Evolutionary conservation across 2,113 vertebrate genomes (phyloP).

Genomic region (Pygoscelis adeliae): DNA sequence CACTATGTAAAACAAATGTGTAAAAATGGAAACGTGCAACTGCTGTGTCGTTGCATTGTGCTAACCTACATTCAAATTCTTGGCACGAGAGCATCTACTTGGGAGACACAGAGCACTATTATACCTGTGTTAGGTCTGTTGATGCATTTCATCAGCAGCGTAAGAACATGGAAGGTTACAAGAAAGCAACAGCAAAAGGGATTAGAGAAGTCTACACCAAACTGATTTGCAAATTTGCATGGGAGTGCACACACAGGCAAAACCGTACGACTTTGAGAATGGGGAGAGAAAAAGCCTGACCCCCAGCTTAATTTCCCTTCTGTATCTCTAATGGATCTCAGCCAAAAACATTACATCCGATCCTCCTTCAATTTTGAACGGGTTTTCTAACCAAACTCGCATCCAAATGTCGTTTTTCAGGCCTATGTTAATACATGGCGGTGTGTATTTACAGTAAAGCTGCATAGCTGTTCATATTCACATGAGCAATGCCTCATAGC

Average conservation of each 20-base stretch:
- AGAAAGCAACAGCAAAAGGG: neutral
- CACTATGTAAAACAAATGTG: slow-evolving; percentile 25
- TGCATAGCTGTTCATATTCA: slow-evolving; percentile 50
- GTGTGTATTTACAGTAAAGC: slow-evolving; percentile 38
- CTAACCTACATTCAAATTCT: neutral
- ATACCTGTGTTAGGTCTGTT: neutral
- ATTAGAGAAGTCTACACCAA: neutral
- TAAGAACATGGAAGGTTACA: neutral
- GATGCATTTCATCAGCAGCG: neutral
- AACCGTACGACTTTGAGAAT: neutral
- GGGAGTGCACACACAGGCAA: neutral
- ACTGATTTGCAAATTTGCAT: neutral
- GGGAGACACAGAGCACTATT: neutral
- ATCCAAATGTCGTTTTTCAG: slow-evolving; percentile 14
- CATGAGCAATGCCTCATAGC: slow-evolving; percentile 70
- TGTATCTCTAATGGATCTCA: neutral
- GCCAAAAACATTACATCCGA: slow-evolving; percentile 13
- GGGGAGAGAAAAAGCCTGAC: neutral
- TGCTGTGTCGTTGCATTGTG: neutral
- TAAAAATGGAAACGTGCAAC: neutral
- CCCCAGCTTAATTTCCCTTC: neutral
- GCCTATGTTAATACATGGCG: neutral
- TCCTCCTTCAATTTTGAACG: slow-evolving; percentile 8
- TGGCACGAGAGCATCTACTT: neutral
- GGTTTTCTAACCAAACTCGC: neutral